Evolutionary conservation across 2,888 invertebrate species (phyloP).

Genomic region (Linnaemya tessellans): DNA sequence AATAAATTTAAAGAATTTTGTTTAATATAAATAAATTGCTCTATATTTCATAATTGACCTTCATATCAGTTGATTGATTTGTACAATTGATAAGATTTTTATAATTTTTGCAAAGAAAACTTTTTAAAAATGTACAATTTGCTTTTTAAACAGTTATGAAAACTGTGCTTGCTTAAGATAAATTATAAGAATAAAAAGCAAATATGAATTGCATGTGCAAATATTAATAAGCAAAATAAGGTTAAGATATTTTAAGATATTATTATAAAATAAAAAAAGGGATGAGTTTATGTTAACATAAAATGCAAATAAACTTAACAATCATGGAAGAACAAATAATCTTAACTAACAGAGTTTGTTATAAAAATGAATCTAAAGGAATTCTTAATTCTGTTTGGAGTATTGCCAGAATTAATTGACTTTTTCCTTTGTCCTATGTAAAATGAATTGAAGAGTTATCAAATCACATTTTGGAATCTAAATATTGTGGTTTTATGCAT

Average conservation of each 20-base stretch:
- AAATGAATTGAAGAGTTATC: too few relatives aligned
- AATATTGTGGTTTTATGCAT: too few relatives aligned
- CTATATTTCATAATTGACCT: background rate
- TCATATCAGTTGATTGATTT: conserved; percentile 32
- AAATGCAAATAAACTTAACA: background rate
- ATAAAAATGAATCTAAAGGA: too few relatives aligned
- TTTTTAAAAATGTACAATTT: conserved; percentile 4
- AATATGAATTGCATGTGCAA: background rate
- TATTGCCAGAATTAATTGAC: too few relatives aligned
- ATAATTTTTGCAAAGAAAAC: background rate
- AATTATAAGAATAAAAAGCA: background rate
- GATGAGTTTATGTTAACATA: background rate
- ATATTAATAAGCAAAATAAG: background rate
- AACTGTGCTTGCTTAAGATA: background rate
- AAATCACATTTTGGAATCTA: too few relatives aligned
- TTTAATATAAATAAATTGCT: background rate
- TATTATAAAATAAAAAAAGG: background rate
- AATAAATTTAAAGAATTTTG: background rate
- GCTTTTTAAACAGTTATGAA: background rate
- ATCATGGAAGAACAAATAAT: background rate
- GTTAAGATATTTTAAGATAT: background rate
- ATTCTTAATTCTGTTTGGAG: too few relatives aligned
- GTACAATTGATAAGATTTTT: conserved; percentile 22
- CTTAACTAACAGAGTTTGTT: too few relatives aligned
- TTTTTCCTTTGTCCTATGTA: too few relatives aligned